A percentile compares a stretch with the other conserved stretches of the same genome.
Evolutionary conservation across 2,797 vertebrate genomes (phyloP).

Genomic region (Octomys mimax): DNA sequence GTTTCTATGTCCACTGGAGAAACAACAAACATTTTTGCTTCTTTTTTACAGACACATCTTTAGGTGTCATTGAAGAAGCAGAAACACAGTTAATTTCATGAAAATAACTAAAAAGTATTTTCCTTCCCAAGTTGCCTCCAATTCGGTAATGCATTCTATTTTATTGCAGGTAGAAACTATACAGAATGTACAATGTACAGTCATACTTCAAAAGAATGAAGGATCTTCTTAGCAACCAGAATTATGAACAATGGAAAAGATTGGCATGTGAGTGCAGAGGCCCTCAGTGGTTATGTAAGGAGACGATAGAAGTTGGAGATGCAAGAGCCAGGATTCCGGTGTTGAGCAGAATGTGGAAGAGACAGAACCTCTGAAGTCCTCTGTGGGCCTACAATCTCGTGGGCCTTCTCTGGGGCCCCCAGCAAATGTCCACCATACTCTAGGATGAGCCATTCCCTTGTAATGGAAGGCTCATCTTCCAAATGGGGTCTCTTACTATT

Average conservation of each 20-base stretch:
- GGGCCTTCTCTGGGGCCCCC: not conserved
- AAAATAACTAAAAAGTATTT: slow-evolving; percentile 14
- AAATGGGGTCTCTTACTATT: not conserved
- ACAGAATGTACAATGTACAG: not conserved
- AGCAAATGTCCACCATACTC: not conserved
- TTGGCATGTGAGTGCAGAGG: not conserved
- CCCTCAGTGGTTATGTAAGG: not conserved
- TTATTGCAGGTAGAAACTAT: slow-evolving; percentile 4
- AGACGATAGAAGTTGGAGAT: not conserved
- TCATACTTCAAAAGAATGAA: not conserved
- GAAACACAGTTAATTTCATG: not conserved
- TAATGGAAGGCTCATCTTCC: not conserved
- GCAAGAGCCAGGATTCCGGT: not conserved
- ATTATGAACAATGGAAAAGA: not conserved
- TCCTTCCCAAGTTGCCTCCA: not conserved
- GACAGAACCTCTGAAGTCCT: not conserved
- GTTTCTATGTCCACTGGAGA: not conserved
- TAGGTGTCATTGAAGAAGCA: not conserved
- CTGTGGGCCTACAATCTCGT: not conserved
- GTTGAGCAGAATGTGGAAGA: not conserved
- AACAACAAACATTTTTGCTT: not conserved
- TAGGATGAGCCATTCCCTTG: not conserved
- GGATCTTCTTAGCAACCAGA: not conserved
- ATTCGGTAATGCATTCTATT: not conserved
- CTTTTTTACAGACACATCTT: not conserved